Evolutionary conservation across 2,797 vertebrate genomes (phyloP).

Genomic region (Mastacembelus armatus): DNA sequence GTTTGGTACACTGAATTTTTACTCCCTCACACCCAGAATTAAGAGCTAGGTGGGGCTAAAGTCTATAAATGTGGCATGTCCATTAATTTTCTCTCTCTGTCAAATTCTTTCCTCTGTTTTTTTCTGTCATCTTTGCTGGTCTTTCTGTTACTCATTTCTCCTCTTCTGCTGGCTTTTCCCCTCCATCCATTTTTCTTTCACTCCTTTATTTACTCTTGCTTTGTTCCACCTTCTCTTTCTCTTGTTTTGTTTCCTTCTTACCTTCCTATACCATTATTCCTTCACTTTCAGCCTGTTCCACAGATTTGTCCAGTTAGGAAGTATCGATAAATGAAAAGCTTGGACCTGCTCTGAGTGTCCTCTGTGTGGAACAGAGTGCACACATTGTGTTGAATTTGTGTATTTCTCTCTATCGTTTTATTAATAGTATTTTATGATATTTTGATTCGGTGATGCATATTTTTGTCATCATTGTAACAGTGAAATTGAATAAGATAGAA

Average conservation of each 20-base stretch:
- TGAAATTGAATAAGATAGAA: too few relatives aligned
- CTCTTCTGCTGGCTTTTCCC: background rate
- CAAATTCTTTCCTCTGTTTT: background rate
- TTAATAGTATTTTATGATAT: background rate
- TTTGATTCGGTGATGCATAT: background rate
- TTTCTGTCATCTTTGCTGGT: constrained; percentile 1
- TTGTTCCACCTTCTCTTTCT: background rate
- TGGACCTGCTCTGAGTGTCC: too few relatives aligned
- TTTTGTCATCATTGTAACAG: background rate
- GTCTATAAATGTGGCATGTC: background rate
- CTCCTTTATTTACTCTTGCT: background rate
- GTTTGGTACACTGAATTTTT: constrained; percentile 12
- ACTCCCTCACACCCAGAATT: background rate
- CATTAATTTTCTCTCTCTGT: background rate
- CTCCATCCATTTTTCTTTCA: background rate
- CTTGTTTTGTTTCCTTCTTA: constrained; percentile 52
- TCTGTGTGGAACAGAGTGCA: too few relatives aligned
- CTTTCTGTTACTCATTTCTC: background rate
- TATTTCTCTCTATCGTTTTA: background rate
- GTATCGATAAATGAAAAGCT: background rate
- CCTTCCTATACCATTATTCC: background rate
- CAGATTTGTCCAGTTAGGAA: background rate
- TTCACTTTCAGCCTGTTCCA: background rate
- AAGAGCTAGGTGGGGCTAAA: constrained; percentile 11
- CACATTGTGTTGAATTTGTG: background rate